These are phyloP conservation scores for Rhinolophus ferrumequinum DNA, from an alignment of 2,113 vertebrate species.

Conservation along the genomic window DNA sequence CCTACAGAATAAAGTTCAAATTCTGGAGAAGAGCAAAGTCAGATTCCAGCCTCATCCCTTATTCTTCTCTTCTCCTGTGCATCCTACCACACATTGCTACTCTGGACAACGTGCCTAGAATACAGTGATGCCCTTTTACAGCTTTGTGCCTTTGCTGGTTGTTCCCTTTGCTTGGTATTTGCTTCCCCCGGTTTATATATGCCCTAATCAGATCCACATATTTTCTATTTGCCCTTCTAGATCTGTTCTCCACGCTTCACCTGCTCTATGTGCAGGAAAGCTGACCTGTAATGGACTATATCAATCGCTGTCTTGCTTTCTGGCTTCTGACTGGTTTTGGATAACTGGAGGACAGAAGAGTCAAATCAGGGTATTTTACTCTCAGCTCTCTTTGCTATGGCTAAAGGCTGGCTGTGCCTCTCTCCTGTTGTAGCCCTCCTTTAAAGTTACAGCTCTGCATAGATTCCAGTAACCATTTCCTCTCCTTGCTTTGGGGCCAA, in stretches of 20 bases:
- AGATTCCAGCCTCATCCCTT: not conserved
- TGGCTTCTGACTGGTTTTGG: not conserved
- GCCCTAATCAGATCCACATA: not conserved
- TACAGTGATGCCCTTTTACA: not conserved
- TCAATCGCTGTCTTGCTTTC: not conserved
- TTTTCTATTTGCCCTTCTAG: not conserved
- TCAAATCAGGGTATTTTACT: not conserved
- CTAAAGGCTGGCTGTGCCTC: not conserved
- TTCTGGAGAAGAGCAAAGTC: not conserved
- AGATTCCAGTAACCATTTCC: not conserved
- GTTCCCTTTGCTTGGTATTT: not conserved
- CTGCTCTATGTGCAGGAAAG: not conserved
- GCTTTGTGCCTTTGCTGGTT: not conserved
- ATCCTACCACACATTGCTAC: not conserved
- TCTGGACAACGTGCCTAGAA: not conserved
- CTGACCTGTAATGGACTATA: not conserved
- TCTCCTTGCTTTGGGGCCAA: not conserved
- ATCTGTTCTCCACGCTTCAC: not conserved
- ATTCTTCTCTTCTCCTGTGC: not conserved
- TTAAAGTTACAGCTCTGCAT: not conserved
- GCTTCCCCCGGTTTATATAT: not conserved
- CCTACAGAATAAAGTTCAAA: not conserved
- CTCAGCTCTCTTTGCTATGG: not conserved
- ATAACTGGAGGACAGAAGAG: not conserved
- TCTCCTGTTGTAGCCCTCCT: not conserved